These are phyloP conservation scores for Poliocrania exsul DNA, from an alignment of 2,797 vertebrate species.

Conservation along the genomic window DNA sequence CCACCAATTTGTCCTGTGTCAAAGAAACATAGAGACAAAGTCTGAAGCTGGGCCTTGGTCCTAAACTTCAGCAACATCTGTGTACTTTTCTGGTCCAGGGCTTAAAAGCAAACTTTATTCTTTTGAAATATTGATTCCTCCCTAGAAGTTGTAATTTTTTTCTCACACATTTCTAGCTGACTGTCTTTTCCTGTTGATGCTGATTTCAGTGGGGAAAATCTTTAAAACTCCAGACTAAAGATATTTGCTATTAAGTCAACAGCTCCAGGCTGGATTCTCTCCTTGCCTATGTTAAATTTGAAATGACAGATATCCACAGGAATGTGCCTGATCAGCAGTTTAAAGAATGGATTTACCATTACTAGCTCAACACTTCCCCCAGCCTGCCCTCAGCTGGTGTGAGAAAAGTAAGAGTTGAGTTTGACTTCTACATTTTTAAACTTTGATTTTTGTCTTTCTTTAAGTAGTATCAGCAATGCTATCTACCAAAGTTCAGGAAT, in stretches of 20 bases:
- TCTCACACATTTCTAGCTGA: not conserved
- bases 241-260: not conserved
- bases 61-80: not conserved
- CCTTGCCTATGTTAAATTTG: not conserved
- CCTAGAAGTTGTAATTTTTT: not conserved
- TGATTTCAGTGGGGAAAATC: constrained; percentile 1
- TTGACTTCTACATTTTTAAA: not conserved
- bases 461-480: not conserved
- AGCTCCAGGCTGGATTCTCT: not conserved
- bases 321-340: not conserved
- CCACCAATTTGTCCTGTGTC: not conserved
- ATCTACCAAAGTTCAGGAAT: not conserved
- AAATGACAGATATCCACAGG: not conserved
- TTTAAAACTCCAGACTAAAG: not conserved
- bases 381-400: not conserved
- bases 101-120: not conserved
- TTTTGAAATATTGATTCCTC: not conserved
- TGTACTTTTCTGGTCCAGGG: not conserved
- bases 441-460: not conserved
- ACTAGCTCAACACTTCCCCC: not conserved
- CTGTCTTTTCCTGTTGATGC: not conserved
- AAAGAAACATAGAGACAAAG: not conserved
- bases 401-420: not conserved
- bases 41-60: not conserved
- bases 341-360: not conserved